Base-by-base conservation (phyloP, 1,140 invertebrate species). In the Zaprionus inermis region DNA sequence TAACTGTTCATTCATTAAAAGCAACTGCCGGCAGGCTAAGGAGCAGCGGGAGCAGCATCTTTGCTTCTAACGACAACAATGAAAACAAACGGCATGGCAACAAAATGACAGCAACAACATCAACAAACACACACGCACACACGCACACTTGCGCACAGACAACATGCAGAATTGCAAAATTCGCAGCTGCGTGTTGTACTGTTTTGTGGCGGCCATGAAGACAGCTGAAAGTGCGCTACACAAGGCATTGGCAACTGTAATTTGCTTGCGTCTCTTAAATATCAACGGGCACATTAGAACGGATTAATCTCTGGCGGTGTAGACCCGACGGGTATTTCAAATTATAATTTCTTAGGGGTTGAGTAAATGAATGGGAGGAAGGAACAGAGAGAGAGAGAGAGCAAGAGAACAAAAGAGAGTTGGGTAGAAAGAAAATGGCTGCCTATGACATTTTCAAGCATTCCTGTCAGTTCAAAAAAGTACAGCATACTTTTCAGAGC, bases 51-150 rank as follows among this genome's bases (percentile, higher is more conserved):
- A 86, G 68, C 68, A 81, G 58, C 64, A 61, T 18, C 61, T 44
- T 68, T 61, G 63, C 81, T 54, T 30, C 76, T 67, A 83, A 83
- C 84, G 84, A 61, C 69, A 86, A 83, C 83, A 86, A 86, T 86
- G 84, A 86, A 86, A 88, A 77, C 79, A 86, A 86, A 86, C 70
- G 84, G 76, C 79, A 77, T 83, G 68, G 69, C 72, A 74, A 65
- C 59, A 67, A 72, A 76, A 64, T 49, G 44, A 22, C 44, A 22
- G 44, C 44, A 67, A 72, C 44, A 71, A 58, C 18, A 38, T 1
- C 22, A 57, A 66, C 30, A 65, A 20, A 60, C 34, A 55, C 16
- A 49, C 38, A 58, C 41, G 44, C 44, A 44, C 16, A 14, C n/a
- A 59, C 14, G 24, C 24, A 38, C 34, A 58, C 46, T 30, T 24